Percentiles rank a stretch among this genome's conserved stretches.
These are phyloP conservation scores for Galaxias olidus DNA, from an alignment of 2,797 vertebrate genomes.

Conservation along the genomic window DNA sequence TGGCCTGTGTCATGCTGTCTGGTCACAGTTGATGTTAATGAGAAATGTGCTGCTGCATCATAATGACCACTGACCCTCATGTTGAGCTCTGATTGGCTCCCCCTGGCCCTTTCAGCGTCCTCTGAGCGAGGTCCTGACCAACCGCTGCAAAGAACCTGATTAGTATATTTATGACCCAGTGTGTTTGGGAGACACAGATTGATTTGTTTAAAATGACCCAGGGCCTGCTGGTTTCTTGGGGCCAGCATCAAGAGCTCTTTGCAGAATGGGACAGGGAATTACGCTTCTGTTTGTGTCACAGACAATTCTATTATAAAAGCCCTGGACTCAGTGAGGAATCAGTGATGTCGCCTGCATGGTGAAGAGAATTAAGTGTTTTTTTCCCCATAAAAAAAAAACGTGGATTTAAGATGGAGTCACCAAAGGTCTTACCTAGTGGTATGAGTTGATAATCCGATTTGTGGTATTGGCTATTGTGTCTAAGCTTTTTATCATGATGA, in stretches of 20 bases:
- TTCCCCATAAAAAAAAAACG: not conserved
- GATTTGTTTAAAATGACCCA: conserved; percentile 52
- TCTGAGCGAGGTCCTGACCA: conserved; percentile 61
- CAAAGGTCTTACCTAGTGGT: not conserved
- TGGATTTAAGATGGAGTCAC: not conserved
- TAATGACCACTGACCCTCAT: conserved; percentile 62
- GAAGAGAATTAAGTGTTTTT: not conserved
- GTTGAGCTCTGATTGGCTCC: conserved; percentile 58
- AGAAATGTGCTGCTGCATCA: conserved; percentile 61
- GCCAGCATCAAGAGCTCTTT: conserved; percentile 16
- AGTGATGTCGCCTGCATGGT: not conserved
- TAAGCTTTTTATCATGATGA: conserved; percentile 3
- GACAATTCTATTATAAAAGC: conserved; percentile 7
- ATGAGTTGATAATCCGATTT: not conserved
- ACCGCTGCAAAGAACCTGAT: conserved; percentile 49
- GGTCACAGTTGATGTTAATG: conserved; percentile 55
- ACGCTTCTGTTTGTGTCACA: not conserved
- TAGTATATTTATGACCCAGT: conserved; percentile 66
- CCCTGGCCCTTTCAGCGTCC: conserved; percentile 53
- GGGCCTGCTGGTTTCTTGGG: conserved; percentile 17
- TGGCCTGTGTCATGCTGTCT: conserved; percentile 52
- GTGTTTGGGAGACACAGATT: conserved; percentile 44
- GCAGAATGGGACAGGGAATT: conserved; percentile 5
- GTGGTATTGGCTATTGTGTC: not conserved
- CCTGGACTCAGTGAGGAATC: not conserved